A percentile compares a stretch with the other conserved stretches of the same genome.
Evolutionary conservation across 2,113 vertebrate species (phyloP).

Genomic region (Corythoichthys haematopterus): DNA sequence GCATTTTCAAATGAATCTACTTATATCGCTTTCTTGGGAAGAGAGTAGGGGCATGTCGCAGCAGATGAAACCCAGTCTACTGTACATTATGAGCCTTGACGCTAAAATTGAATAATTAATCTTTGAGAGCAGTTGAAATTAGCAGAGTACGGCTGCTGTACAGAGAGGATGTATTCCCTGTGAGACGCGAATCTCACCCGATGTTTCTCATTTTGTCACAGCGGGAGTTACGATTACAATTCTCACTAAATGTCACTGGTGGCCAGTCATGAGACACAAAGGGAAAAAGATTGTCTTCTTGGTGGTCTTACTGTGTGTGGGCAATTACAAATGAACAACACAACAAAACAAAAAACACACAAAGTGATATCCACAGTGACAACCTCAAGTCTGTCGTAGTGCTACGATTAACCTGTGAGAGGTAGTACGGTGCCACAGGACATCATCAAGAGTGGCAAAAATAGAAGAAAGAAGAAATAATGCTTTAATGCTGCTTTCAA

Average conservation of each 20-base stretch:
- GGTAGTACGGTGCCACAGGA: neutral
- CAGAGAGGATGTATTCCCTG: constrained; percentile 4
- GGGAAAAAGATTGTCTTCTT: constrained; percentile 9
- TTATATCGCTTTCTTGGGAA: constrained; percentile 65
- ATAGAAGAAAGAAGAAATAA: neutral
- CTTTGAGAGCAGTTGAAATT: constrained; percentile 44
- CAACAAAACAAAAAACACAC: constrained; percentile 8
- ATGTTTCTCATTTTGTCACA: neutral
- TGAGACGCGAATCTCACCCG: neutral
- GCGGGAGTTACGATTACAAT: neutral
- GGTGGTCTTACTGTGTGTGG: neutral
- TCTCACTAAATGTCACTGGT: neutral
- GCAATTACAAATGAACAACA: constrained; percentile 1
- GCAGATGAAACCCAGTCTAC: constrained; percentile 48
- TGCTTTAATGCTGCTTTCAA: no score
- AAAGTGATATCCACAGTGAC: neutral
- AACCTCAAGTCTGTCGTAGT: neutral
- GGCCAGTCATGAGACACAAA: neutral
- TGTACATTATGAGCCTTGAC: constrained; percentile 42
- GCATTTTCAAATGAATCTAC: constrained; percentile 68
- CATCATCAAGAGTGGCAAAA: neutral
- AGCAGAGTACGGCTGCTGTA: constrained; percentile 28
- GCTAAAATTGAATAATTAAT: constrained; percentile 62
- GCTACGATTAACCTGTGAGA: neutral
- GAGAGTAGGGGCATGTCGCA: constrained; percentile 28